These are phyloP conservation scores for Anoncus sp. DNA, from an alignment of 2,888 invertebrate species.

Conservation along the genomic window DNA sequence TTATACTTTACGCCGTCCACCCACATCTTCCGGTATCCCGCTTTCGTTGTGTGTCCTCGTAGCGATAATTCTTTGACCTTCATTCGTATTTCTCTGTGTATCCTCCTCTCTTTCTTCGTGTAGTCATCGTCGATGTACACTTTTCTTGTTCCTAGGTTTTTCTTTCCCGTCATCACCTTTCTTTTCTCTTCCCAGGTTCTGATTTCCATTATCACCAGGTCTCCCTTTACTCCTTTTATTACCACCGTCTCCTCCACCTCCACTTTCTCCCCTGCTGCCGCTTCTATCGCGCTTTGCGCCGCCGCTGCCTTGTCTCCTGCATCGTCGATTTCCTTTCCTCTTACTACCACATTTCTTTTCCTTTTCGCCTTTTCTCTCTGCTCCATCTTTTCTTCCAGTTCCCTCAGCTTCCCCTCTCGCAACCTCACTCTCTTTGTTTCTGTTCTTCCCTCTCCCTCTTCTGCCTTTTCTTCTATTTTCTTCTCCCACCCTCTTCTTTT, in stretches of 20 bases:
- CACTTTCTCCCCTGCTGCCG: too few species aligned
- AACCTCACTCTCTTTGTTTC: too few species aligned
- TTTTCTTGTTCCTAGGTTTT: slow-evolving; percentile 4
- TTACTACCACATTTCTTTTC: neutral
- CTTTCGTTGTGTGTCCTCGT: neutral
- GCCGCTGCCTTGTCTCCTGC: neutral
- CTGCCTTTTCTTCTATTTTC: too few species aligned
- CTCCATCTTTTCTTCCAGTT: too few species aligned
- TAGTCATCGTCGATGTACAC: neutral
- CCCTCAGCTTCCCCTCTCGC: too few species aligned
- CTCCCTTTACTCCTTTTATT: too few species aligned
- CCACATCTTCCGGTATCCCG: slow-evolving; percentile 1
- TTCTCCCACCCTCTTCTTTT: neutral
- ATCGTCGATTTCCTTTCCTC: slow-evolving; percentile 3
- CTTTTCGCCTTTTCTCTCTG: neutral
- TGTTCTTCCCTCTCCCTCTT: too few species aligned
- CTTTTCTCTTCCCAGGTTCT: slow-evolving; percentile 4
- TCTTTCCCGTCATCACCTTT: neutral
- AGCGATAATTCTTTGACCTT: too few species aligned
- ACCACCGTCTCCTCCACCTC: too few species aligned
- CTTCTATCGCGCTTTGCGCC: too few species aligned
- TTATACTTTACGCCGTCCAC: neutral
- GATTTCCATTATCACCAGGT: neutral
- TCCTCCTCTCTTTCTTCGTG: too few species aligned
- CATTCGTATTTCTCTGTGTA: too few species aligned